Percentiles rank a stretch among this genome's conserved stretches.
Conservation (phyloP, 2,113 vertebrate genomes). For the Tachysurus vachellii region DNA sequence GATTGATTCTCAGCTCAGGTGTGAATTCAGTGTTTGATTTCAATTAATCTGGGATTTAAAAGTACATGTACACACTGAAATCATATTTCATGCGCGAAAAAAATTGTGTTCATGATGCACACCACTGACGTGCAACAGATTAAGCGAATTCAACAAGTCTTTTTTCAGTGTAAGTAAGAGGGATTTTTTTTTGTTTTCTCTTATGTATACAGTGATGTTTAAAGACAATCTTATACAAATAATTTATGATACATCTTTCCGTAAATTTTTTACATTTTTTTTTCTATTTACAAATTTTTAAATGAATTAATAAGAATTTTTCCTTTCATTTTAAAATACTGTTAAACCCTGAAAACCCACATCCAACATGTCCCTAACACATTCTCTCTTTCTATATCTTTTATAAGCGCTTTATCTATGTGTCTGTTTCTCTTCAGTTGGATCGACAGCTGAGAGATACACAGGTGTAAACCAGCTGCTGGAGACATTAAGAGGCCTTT, state of each 20-base stretch:
- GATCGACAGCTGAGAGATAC: conserved; percentile 21
- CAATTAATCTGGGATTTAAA: too few species aligned
- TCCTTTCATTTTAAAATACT: neutral
- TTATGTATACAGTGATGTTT: neutral
- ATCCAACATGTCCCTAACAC: neutral
- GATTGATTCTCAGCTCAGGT: too few species aligned
- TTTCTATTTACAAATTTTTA: too few species aligned
- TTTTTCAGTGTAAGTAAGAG: neutral
- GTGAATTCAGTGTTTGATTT: too few species aligned
- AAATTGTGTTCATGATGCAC: too few species aligned
- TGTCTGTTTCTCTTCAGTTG: conserved; percentile 9
- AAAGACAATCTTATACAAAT: neutral
- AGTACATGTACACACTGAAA: too few species aligned
- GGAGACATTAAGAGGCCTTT: neutral
- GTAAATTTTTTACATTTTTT: neutral
- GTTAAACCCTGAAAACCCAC: neutral
- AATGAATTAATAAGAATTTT: too few species aligned
- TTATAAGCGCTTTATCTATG: neutral
- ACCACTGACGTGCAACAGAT: too few species aligned
- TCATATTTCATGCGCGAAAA: too few species aligned
- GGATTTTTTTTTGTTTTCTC: neutral
- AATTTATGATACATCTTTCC: neutral
- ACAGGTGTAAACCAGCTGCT: conserved; percentile 27
- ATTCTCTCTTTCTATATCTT: conserved; percentile 7
- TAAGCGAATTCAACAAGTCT: too few species aligned